Conservation (phyloP, 2,888 invertebrate species). For the Ethmia dodecea region DNA sequence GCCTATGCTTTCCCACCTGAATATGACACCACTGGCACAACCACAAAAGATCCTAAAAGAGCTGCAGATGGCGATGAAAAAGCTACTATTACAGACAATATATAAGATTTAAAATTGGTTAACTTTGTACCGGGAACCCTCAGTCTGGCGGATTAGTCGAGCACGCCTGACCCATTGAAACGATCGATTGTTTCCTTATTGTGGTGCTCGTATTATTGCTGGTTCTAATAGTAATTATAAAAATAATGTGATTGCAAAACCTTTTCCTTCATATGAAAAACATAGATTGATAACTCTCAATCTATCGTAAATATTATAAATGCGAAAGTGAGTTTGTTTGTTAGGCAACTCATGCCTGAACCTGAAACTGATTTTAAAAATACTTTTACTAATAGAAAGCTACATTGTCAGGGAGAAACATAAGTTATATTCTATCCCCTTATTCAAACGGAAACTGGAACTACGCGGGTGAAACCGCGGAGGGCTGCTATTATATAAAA, state of each 20-base stretch:
- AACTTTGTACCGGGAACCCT: slow-evolving; percentile 39
- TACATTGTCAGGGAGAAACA: too few relatives aligned
- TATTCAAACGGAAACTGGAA: too few relatives aligned
- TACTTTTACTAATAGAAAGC: too few relatives aligned
- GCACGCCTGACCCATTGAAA: slow-evolving; percentile 75
- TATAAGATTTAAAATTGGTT: slow-evolving; percentile 55
- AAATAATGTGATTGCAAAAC: too few relatives aligned
- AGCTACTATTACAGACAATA: slow-evolving; percentile 35
- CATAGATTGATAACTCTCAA: too few relatives aligned
- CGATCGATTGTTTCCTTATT: slow-evolving; percentile 77
- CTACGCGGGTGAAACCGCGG: too few relatives aligned
- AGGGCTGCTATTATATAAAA: too few relatives aligned
- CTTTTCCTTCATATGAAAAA: slow-evolving; percentile 28
- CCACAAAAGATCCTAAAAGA: slow-evolving; percentile 46
- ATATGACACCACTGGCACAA: slow-evolving; percentile 59
- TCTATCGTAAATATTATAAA: too few relatives aligned
- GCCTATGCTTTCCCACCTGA: slow-evolving; percentile 75
- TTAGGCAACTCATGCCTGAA: too few relatives aligned
- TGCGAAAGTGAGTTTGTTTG: too few relatives aligned
- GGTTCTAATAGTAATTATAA: slow-evolving; percentile 52
- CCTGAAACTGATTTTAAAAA: too few relatives aligned
- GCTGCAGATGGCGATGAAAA: slow-evolving; percentile 30
- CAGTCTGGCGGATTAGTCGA: slow-evolving; percentile 64
- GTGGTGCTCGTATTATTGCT: slow-evolving; percentile 49
- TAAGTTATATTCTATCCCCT: too few relatives aligned